Conservation (phyloP, 2,888 invertebrate genomes). For the Nymphalis c-album region DNA sequence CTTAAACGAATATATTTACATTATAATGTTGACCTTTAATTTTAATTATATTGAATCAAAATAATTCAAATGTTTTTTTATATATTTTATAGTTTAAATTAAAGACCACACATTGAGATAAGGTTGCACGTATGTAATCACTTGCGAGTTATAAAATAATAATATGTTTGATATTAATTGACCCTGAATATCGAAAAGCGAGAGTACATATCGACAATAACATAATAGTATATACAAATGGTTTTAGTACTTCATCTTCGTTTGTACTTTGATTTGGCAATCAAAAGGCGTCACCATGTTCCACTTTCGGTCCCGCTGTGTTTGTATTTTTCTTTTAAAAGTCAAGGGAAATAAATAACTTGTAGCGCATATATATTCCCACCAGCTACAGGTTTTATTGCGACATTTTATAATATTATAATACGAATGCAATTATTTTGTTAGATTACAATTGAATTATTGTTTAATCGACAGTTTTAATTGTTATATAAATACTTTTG, state of each 20-base stretch:
- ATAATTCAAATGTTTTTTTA: not conserved
- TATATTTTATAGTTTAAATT: not conserved
- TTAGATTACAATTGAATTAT: not conserved
- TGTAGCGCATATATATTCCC: constrained; percentile 18
- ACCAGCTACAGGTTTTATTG: constrained; percentile 18
- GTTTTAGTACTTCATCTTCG: constrained; percentile 42
- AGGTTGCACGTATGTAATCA: constrained; percentile 2
- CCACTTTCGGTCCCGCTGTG: constrained; percentile 33
- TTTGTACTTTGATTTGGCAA: constrained; percentile 50
- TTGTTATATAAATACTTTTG: not conserved
- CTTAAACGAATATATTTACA: not conserved
- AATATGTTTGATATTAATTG: constrained; percentile 22
- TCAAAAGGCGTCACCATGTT: constrained; percentile 44
- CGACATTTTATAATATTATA: constrained; percentile 2
- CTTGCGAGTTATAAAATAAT: not conserved
- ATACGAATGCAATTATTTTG: not conserved
- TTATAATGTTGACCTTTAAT: not conserved
- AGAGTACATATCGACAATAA: constrained; percentile 24
- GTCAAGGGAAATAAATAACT: constrained; percentile 40
- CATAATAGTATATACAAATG: constrained; percentile 46
- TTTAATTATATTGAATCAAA: not conserved
- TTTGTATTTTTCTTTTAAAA: constrained; percentile 34
- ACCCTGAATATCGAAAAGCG: constrained; percentile 26
- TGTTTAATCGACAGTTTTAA: not conserved
- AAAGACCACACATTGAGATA: not conserved